These are phyloP conservation scores for Fissipunctia ypsillon DNA, from an alignment of 2,888 invertebrate species.

Conservation along the genomic window DNA sequence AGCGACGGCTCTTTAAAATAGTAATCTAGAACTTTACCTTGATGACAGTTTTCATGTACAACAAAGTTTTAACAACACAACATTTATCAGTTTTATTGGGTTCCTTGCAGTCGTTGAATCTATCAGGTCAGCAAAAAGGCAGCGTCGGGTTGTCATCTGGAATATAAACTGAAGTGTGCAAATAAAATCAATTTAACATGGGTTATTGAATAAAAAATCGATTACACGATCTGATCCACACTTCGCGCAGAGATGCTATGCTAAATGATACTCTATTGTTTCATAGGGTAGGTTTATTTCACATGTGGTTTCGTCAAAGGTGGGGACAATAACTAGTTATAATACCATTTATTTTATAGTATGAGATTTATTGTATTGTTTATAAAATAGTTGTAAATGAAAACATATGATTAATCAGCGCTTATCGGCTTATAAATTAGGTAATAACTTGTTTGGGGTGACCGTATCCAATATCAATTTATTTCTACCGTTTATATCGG, in stretches of 20 bases:
- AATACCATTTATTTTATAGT: constrained; percentile 19
- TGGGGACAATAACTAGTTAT: background rate
- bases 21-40: background rate
- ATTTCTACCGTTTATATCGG: constrained; percentile 46
- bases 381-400: constrained; percentile 24
- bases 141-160: background rate
- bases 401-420: constrained; percentile 35
- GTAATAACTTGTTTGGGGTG: constrained; percentile 29
- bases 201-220: constrained; percentile 18
- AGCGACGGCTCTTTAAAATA: background rate
- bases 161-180: background rate
- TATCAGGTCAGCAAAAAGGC: background rate
- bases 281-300: constrained; percentile 2
- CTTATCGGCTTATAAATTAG: constrained; percentile 46
- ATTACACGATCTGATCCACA: constrained; percentile 30
- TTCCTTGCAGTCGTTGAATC: background rate
- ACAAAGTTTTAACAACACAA: background rate
- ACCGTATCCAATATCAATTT: constrained; percentile 50
- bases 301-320: background rate
- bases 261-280: constrained; percentile 20
- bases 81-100: background rate
- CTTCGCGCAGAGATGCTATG: background rate
- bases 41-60: background rate
- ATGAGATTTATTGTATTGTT: constrained; percentile 31
- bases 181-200: constrained; percentile 28